Percentiles rank a stretch among this genome's conserved stretches.
These are phyloP conservation scores for Oreotrochilus melanogaster DNA, from an alignment of 2,113 vertebrate genomes.

Conservation along the genomic window DNA sequence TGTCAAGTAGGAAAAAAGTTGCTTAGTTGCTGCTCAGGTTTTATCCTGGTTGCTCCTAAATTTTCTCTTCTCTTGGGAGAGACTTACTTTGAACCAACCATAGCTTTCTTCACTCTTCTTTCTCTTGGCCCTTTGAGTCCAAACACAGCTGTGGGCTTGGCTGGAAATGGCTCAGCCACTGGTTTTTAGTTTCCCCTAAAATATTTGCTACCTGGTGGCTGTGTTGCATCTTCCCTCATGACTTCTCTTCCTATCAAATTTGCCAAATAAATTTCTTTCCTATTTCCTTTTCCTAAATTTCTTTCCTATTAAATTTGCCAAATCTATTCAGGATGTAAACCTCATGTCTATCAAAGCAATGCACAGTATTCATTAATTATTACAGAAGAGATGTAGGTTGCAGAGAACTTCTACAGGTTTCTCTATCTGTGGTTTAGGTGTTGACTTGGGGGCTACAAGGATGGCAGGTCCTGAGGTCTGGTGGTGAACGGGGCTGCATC, in stretches of 20 bases:
- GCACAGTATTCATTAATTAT: background rate
- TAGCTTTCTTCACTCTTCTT: background rate
- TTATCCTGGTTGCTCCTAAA: background rate
- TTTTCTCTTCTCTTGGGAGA: background rate
- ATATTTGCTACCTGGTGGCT: accelerated
- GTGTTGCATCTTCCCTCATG: background rate
- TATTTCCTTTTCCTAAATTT: background rate
- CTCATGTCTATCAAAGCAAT: background rate
- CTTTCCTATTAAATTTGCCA: background rate
- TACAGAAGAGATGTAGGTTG: background rate
- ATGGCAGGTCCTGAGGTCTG: background rate
- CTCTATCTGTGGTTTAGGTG: background rate
- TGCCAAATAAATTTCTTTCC: background rate
- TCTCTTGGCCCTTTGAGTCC: background rate
- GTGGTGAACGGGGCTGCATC: too few relatives aligned
- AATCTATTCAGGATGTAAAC: accelerated
- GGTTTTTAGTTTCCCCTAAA: background rate
- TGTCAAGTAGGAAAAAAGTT: accelerated
- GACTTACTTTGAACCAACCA: background rate
- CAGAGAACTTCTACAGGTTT: background rate
- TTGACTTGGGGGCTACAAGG: background rate
- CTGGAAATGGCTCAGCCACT: background rate
- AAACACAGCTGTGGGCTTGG: background rate
- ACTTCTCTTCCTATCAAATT: background rate
- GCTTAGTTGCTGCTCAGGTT: background rate